Conservation (phyloP, 2,113 vertebrate species). For the Tamias sibiricus region DNA sequence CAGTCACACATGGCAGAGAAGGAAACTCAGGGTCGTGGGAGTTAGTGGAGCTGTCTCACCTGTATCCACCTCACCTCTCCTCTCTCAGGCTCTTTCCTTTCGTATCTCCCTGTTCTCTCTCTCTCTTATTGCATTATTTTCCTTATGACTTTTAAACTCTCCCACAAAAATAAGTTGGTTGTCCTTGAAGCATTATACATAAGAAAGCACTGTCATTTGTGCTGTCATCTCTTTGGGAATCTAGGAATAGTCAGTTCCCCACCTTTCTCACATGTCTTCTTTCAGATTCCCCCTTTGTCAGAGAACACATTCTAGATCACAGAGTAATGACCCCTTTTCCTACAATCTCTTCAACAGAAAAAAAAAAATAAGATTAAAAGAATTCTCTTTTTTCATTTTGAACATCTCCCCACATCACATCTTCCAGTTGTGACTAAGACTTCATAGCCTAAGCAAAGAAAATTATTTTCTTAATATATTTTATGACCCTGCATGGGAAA, state of each 20-base stretch:
- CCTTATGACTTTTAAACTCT: background rate
- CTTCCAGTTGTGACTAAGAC: background rate
- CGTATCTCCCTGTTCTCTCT: background rate
- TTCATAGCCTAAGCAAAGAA: conserved; percentile 30
- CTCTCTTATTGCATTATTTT: background rate
- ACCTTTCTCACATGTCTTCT: background rate
- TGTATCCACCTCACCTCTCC: background rate
- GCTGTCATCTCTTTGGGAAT: background rate
- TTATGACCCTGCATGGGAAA: background rate
- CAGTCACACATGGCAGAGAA: background rate
- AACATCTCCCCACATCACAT: background rate
- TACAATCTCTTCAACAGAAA: background rate
- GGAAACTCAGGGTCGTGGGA: background rate
- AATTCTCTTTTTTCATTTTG: background rate
- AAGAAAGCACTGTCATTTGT: background rate
- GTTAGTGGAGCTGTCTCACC: background rate
- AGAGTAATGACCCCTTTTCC: background rate
- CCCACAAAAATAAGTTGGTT: background rate
- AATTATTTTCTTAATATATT: conserved; percentile 40
- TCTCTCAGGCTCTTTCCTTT: background rate
- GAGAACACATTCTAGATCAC: background rate
- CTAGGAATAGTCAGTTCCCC: background rate
- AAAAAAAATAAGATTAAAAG: background rate
- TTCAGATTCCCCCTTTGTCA: background rate
- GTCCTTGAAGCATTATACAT: background rate